Percentiles rank a stretch among this genome's conserved stretches.
Conservation (phyloP, 2,113 vertebrate species). For the Calyptommatus sinebrachiatus region DNA sequence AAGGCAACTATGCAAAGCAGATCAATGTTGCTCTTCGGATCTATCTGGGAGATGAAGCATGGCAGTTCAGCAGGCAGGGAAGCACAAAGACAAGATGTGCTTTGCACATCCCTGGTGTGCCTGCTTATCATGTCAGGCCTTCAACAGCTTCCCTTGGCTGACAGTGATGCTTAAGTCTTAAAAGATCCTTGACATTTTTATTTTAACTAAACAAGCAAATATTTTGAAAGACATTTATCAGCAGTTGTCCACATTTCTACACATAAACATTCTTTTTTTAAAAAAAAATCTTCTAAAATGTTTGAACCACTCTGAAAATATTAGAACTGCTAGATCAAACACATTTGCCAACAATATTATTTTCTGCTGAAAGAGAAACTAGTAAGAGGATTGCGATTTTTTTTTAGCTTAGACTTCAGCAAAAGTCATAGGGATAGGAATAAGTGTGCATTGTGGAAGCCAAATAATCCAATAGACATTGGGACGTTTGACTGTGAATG, state of each 20-base stretch:
- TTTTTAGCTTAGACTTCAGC: background rate
- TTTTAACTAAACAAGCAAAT: background rate
- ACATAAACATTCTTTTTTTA: background rate
- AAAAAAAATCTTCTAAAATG: constrained; percentile 1
- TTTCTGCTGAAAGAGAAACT: background rate
- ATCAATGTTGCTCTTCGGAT: no score
- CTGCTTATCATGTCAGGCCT: background rate
- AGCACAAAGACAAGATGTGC: no score
- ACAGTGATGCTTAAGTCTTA: background rate
- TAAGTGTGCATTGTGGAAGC: background rate
- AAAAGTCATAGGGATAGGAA: background rate
- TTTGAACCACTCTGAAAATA: constrained; percentile 3
- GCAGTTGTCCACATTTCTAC: background rate
- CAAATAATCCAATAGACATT: background rate
- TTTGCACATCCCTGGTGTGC: background rate
- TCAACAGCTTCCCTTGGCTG: constrained; percentile 5
- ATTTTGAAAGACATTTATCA: background rate
- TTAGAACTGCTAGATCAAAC: background rate
- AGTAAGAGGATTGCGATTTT: background rate
- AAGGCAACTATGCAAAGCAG: no score
- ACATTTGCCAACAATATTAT: background rate
- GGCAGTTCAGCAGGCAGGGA: no score
- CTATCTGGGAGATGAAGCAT: no score
- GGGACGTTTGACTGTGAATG: background rate
- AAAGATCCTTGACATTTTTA: background rate